Conservation (phyloP, 2,888 invertebrate genomes). For the Eupithecia vulgata region DNA sequence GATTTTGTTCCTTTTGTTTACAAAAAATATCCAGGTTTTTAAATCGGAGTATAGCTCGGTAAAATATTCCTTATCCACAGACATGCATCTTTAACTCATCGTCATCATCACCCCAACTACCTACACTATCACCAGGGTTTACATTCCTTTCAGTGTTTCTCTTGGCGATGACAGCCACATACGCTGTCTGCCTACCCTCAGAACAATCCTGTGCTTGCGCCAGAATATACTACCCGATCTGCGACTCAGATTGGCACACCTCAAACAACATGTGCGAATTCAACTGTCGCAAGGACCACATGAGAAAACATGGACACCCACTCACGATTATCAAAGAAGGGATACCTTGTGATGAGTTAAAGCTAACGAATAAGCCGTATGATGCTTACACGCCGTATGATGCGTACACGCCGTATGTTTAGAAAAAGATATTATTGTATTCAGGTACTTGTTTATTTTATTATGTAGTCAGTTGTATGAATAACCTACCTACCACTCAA, state of each 20-base stretch:
- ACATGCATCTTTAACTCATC: too few species aligned
- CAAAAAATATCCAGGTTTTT: too few species aligned
- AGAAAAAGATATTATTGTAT: neutral
- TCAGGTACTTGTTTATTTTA: constrained; percentile 1
- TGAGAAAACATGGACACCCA: constrained; percentile 34
- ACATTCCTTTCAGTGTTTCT: constrained; percentile 53
- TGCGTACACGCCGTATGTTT: neutral
- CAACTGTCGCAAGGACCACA: constrained; percentile 56
- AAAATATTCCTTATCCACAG: too few species aligned
- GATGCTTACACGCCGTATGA: neutral
- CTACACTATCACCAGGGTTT: neutral
- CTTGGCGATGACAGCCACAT: constrained; percentile 50
- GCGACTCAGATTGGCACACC: constrained; percentile 65
- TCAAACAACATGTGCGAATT: constrained; percentile 74
- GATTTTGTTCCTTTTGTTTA: too few species aligned
- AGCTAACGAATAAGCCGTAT: neutral
- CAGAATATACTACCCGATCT: constrained; percentile 70
- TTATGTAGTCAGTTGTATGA: neutral
- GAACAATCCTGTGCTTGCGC: constrained; percentile 64
- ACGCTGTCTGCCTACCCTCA: constrained; percentile 22
- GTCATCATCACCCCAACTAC: neutral
- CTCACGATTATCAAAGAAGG: constrained; percentile 44
- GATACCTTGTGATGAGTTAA: constrained; percentile 14
- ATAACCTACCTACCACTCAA: neutral
- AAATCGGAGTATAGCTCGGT: too few species aligned